phyloP scores from a whole-genome alignment of 2,797 vertebrate species.

The Melanotaenia trifasciata region DNA sequence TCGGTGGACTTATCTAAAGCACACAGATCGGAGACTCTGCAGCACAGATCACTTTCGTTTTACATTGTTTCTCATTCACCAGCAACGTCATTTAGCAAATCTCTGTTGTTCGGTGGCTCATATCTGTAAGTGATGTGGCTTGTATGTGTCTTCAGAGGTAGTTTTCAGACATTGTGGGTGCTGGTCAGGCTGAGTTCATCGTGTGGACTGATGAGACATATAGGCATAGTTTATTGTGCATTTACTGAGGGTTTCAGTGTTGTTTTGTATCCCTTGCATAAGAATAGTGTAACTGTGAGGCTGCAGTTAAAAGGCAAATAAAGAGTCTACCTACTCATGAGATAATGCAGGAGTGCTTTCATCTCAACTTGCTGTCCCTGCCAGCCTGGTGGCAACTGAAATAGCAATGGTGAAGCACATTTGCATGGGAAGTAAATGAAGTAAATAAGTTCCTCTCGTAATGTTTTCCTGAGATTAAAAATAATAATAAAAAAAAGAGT shows the following conservation, averaged over 20 bases:
- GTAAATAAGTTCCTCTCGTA: constrained; percentile 7
- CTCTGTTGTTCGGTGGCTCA: constrained; percentile 59
- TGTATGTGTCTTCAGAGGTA: constrained; percentile 39
- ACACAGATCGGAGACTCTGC: constrained; percentile 67
- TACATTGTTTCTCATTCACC: constrained; percentile 61
- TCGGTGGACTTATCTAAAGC: constrained; percentile 68
- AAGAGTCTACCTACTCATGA: constrained; percentile 46
- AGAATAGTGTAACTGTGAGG: constrained; percentile 27
- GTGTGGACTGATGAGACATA: constrained; percentile 15
- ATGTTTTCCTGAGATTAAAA: constrained; percentile 18
- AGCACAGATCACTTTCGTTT: constrained; percentile 38
- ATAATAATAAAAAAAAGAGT: constrained; percentile 11
- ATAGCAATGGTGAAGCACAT: constrained; percentile 37
- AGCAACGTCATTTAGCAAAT: constrained; percentile 67
- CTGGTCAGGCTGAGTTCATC: constrained; percentile 22
- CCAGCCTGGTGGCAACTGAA: constrained; percentile 27
- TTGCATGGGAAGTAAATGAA: constrained; percentile 12
- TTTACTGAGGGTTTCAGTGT: not conserved
- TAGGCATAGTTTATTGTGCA: constrained; percentile 31
- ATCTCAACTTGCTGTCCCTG: constrained; percentile 27
- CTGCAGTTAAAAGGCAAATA: constrained; percentile 42
- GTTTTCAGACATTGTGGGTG: constrained; percentile 23
- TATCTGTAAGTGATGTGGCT: constrained; percentile 45
- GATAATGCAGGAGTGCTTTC: constrained; percentile 40
- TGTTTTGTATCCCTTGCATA: constrained; percentile 44